These are phyloP conservation scores for Apeltes quadracus DNA, from an alignment of 2,113 vertebrate species.

Conservation along the genomic window DNA sequence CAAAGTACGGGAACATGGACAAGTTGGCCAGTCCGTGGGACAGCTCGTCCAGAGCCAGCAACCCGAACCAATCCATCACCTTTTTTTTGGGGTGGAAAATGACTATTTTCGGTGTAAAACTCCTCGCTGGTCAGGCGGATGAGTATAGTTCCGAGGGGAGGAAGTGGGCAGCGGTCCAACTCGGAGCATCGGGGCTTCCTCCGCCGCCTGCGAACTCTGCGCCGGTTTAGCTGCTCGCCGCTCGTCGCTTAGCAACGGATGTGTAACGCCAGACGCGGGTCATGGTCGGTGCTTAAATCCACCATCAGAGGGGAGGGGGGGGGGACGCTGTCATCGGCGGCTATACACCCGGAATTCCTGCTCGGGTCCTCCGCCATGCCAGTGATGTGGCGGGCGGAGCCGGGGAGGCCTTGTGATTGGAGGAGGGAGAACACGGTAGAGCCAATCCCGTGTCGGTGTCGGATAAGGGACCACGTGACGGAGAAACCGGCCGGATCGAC, in stretches of 20 bases:
- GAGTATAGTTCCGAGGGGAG: neutral
- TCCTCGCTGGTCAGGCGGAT: constrained; percentile 5
- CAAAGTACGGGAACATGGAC: constrained; percentile 94
- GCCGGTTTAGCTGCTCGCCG: constrained; percentile 6
- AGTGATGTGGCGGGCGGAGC: constrained; percentile 62
- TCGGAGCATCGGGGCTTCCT: constrained; percentile 61
- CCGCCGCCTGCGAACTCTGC: constrained; percentile 24
- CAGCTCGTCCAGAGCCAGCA: constrained; percentile 76
- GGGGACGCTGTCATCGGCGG: constrained; percentile 27
- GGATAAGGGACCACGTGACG: neutral
- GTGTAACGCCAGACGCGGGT: constrained; percentile 21
- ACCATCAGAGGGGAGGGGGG: neutral
- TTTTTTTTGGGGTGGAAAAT: neutral
- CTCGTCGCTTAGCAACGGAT: constrained; percentile 51
- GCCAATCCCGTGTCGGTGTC: constrained; percentile 59
- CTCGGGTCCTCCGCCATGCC: constrained; percentile 60
- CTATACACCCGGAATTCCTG: constrained; percentile 66
- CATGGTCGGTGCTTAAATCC: neutral
- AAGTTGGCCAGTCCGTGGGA: constrained; percentile 84
- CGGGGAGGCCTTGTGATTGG: constrained; percentile 55
- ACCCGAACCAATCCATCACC: constrained; percentile 71
- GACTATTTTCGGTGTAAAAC: neutral
- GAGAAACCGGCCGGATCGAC: neutral
- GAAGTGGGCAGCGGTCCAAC: constrained; percentile 47
- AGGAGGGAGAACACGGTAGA: neutral